These are phyloP conservation scores for Cyclargus thomasi DNA, from an alignment of 1,140 invertebrate genomes.

Conservation along the genomic window DNA sequence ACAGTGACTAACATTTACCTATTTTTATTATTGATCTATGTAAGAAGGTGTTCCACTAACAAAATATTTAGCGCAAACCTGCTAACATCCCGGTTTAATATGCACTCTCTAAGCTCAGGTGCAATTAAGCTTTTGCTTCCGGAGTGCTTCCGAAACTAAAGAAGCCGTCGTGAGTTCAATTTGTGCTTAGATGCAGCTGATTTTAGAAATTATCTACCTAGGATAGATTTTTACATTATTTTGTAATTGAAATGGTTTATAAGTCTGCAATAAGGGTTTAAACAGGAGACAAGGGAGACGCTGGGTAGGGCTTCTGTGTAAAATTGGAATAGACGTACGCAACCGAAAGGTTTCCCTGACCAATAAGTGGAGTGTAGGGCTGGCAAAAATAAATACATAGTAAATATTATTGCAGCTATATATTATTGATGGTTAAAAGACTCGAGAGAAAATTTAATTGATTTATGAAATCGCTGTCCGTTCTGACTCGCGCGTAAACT, in stretches of 20 bases:
- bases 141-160: background rate
- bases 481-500: too few relatives aligned
- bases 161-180: background rate
- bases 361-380: slow-evolving; percentile 27
- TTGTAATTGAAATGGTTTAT: background rate
- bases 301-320: slow-evolving; percentile 30
- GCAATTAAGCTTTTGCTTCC: slow-evolving; percentile 1
- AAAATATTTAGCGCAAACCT: background rate
- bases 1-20: background rate
- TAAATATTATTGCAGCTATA: too few relatives aligned
- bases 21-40: background rate
- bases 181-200: too few relatives aligned
- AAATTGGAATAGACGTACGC: slow-evolving; percentile 35
- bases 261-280: too few relatives aligned
- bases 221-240: too few relatives aligned
- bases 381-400: background rate
- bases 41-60: background rate
- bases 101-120: background rate
- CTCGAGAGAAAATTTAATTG: too few relatives aligned
- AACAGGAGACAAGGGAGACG: slow-evolving; percentile 6
- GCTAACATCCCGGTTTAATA: background rate
- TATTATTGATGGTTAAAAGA: too few relatives aligned
- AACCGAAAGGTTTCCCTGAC: slow-evolving; percentile 40
- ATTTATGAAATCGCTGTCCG: too few relatives aligned
- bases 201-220: too few relatives aligned